Conservation (phyloP, 2,113 vertebrate genomes). For the Ammospiza caudacuta region DNA sequence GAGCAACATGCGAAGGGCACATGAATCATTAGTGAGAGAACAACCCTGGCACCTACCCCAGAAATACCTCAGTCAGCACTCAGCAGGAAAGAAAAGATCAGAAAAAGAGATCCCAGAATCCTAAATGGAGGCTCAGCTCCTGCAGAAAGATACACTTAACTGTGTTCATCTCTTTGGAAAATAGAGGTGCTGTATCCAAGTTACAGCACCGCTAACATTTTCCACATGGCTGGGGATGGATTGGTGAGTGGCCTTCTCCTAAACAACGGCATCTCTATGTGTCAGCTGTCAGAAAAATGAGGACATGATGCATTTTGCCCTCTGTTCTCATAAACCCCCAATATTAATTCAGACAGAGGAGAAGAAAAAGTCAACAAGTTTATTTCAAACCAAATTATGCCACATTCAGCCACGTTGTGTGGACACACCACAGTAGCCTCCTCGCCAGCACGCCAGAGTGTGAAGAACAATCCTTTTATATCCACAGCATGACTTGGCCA, state of each 20-base stretch:
- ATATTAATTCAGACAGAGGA: neutral
- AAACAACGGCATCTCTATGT: neutral
- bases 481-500: constrained; percentile 49
- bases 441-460: neutral
- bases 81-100: constrained; percentile 23
- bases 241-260: constrained; percentile 33
- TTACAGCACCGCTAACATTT: constrained; percentile 12
- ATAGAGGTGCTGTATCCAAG: constrained; percentile 47
- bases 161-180: constrained; percentile 26
- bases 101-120: neutral
- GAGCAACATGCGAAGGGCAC: constrained; percentile 51
- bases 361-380: constrained; percentile 1
- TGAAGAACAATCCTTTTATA: constrained; percentile 57
- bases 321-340: neutral
- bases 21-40: constrained; percentile 57
- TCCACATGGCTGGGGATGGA: constrained; percentile 38
- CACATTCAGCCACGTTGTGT: neutral
- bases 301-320: neutral
- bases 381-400: constrained; percentile 26
- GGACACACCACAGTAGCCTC: constrained; percentile 5
- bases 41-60: constrained; percentile 56
- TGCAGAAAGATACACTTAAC: constrained; percentile 9
- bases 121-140: neutral
- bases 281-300: constrained; percentile 21
- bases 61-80: constrained; percentile 59